Base-by-base conservation (phyloP, 2,888 invertebrate genomes). In the Drosophila pullipes region DNA sequence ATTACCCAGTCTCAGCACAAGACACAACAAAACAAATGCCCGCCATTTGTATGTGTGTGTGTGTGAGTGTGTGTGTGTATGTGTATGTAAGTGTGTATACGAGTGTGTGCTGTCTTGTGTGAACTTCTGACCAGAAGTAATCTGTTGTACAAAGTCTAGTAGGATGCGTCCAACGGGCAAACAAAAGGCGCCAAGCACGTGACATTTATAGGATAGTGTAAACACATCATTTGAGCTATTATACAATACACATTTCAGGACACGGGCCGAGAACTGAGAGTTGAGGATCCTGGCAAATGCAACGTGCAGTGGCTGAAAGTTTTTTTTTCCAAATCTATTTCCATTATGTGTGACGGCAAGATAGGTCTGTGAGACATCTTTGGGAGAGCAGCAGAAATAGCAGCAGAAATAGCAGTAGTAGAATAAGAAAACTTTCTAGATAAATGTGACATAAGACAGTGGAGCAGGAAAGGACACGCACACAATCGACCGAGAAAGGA, bases 391-490 rank as follows among this genome's bases (percentile, higher is more conserved):
- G 13, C 25, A 28, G 37, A 6, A 28, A 11, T 4, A 16, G 53
- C 54, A 22, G 60, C 11, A 28, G 37, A 4, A 28, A 28, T 9
- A 16, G 53, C 54, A 35, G 60, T 53, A 61, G 74, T 74, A 78
- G 78, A 82, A 81, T 76, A 69, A 80, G 82, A 80, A 90, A 91
- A 89, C 74, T 90, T 91, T 85, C 75, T 82, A 86, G 91, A 91
- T 90, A 92, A 88, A 91, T 86, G 86, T 90, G 86, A 89, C 85
- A 89, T 82, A 88, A 90, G 89, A 91, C 84, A 90, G 80, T 90
- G 85, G 69, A 84, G 86, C 82, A 81, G 77, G 81, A 88, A 87
- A 72, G 70, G 68, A 71, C 58, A 76, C 72, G 78, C 63, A 75
- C 75, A 82, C 62, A 81, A 83, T 79, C 82, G 73, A 79, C 71